These are phyloP conservation scores for Apoda limacodes DNA, from an alignment of 2,888 invertebrate genomes.

Conservation along the genomic window DNA sequence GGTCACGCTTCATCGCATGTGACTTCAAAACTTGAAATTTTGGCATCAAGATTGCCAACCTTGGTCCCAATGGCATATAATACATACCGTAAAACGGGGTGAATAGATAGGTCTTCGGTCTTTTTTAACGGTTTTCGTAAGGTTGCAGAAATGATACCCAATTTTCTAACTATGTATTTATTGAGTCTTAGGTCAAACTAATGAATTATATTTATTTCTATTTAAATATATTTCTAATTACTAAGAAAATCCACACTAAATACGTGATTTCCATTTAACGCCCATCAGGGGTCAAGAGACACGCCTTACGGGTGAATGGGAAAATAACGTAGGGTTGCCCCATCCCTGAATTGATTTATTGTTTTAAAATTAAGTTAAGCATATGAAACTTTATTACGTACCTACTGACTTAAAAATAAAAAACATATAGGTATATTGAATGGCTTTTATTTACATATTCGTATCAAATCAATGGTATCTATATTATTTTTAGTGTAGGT, in stretches of 20 bases:
- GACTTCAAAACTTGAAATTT: no score
- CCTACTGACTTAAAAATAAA: neutral
- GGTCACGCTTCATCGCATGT: no score
- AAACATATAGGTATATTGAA: no score
- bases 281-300: conserved; percentile 1
- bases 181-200: conserved; percentile 3
- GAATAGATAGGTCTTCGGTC: conserved; percentile 1
- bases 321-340: conserved; percentile 1
- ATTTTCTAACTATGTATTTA: conserved; percentile 1
- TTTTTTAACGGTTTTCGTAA: no score
- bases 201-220: neutral
- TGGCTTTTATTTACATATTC: no score
- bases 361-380: neutral
- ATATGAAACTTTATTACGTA: neutral
- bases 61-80: no score
- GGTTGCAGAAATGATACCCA: neutral
- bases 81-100: no score
- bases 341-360: neutral
- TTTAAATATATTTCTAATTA: neutral
- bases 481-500: no score
- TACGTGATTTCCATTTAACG: conserved; percentile 4
- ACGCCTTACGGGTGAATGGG: neutral
- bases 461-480: no score
- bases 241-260: conserved; percentile 1
- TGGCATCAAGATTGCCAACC: no score